Evolutionary conservation across 1,140 invertebrate genomes (phyloP).

Genomic region (Pentalonia nigronervosa): DNA sequence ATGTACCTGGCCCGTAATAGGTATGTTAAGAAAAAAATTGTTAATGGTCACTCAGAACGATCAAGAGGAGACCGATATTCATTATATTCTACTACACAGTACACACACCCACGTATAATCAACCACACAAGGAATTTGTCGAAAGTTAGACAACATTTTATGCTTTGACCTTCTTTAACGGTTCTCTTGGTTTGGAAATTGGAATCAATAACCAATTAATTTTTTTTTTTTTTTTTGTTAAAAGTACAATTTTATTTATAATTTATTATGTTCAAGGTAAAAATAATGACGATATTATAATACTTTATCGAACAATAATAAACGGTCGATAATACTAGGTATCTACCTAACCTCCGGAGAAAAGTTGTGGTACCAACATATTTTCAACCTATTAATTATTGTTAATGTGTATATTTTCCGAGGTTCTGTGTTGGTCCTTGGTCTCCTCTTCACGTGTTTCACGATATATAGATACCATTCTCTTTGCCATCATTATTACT

Average conservation of each 20-base stretch:
- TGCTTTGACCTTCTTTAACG: constrained; percentile 3
- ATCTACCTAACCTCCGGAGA: background rate
- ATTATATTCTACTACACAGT: background rate
- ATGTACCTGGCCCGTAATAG: background rate
- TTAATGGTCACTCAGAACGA: constrained; percentile 22
- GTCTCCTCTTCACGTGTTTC: too few relatives aligned
- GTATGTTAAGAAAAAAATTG: constrained; percentile 2
- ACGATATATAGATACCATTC: too few relatives aligned
- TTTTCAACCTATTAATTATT: background rate
- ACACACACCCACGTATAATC: background rate
- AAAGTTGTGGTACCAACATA: background rate
- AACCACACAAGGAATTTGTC: background rate
- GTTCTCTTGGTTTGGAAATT: background rate
- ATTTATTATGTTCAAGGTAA: background rate
- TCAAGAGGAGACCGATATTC: background rate
- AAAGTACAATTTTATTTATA: background rate
- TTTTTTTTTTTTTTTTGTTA: background rate
- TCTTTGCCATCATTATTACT: too few relatives aligned
- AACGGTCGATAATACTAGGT: background rate
- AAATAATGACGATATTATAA: background rate
- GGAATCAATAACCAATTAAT: background rate
- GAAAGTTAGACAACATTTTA: constrained; percentile 1
- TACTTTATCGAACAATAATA: background rate
- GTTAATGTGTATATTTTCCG: background rate
- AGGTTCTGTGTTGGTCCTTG: too few relatives aligned